phyloP scores from a whole-genome alignment of 2,888 invertebrate species.

The Chironomus riparius region DNA sequence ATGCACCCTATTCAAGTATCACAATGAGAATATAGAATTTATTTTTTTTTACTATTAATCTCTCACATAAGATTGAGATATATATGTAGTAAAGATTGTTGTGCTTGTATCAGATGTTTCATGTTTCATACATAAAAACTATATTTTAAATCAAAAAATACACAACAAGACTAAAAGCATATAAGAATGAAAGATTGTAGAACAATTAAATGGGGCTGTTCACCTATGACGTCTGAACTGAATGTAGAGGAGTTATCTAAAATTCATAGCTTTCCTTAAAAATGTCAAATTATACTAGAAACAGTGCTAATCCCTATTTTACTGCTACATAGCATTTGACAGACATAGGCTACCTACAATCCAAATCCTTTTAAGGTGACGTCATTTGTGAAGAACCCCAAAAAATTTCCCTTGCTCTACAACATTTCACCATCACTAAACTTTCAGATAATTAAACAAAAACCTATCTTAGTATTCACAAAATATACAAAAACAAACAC shows the following conservation, averaged over 20 bases:
- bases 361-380: too few relatives aligned
- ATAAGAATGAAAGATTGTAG: background rate
- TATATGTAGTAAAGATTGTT: slow-evolving; percentile 28
- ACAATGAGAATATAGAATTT: background rate
- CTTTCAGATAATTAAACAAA: background rate
- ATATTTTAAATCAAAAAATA: background rate
- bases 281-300: too few relatives aligned
- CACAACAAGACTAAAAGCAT: background rate
- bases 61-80: slow-evolving; percentile 24
- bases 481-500: background rate
- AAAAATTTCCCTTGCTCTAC: too few relatives aligned
- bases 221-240: too few relatives aligned
- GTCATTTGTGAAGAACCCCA: too few relatives aligned
- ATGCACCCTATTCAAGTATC: background rate
- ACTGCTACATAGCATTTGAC: too few relatives aligned
- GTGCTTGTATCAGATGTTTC: slow-evolving; percentile 28
- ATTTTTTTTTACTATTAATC: background rate
- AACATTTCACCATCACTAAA: background rate
- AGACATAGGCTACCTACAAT: too few relatives aligned
- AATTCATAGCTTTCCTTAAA: too few relatives aligned
- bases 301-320: too few relatives aligned
- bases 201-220: background rate
- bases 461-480: background rate
- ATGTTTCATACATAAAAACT: slow-evolving; percentile 20
- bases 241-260: too few relatives aligned